Percentiles rank a stretch among this genome's conserved stretches.
Evolutionary conservation across 2,888 invertebrate genomes (phyloP).

Genomic region (Nemapogon koenigi): DNA sequence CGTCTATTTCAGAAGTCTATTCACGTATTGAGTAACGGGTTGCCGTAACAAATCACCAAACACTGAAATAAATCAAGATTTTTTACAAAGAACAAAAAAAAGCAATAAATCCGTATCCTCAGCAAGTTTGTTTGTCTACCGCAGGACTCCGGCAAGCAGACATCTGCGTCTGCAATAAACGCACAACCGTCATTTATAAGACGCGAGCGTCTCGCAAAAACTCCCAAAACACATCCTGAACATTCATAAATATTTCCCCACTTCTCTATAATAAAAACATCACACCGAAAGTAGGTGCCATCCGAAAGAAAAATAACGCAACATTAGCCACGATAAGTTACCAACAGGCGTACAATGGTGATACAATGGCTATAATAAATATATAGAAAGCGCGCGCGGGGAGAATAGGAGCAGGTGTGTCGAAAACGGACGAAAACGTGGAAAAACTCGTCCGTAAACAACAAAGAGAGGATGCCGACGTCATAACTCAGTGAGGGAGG

Average conservation of each 20-base stretch:
- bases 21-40: too few species aligned
- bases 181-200: slow-evolving; percentile 34
- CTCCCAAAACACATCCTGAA: slow-evolving; percentile 35
- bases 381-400: slow-evolving; percentile 9
- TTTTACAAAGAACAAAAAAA: too few species aligned
- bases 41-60: too few species aligned
- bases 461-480: slow-evolving; percentile 38
- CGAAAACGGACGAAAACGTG: slow-evolving; percentile 41
- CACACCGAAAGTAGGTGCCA: slow-evolving; percentile 31
- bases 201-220: slow-evolving; percentile 34
- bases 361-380: slow-evolving; percentile 6
- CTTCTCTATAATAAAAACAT: slow-evolving; percentile 58
- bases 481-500: slow-evolving; percentile 27
- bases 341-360: slow-evolving; percentile 34
- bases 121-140: too few species aligned
- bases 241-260: slow-evolving; percentile 44
- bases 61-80: too few species aligned
- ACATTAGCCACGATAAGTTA: slow-evolving; percentile 53
- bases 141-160: too few species aligned
- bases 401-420: slow-evolving; percentile 42
- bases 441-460: slow-evolving; percentile 60
- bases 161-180: too few species aligned
- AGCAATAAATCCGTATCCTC: too few species aligned
- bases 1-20: too few species aligned
- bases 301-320: slow-evolving; percentile 32